These are phyloP conservation scores for Tolmerus cingulatus DNA, from an alignment of 2,888 invertebrate species.

Conservation along the genomic window DNA sequence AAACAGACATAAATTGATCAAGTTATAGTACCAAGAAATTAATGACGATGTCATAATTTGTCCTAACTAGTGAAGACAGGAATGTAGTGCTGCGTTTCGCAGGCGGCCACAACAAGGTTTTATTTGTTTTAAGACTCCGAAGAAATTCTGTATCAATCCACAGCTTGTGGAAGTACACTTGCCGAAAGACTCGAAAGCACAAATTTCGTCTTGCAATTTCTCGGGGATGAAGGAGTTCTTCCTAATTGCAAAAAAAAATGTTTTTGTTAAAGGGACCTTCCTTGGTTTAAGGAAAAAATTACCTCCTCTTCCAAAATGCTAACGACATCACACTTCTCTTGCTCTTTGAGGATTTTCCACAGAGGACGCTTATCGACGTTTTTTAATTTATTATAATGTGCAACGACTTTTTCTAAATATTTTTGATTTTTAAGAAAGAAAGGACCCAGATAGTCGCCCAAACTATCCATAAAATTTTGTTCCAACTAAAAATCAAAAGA, in stretches of 20 bases:
- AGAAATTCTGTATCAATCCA: slow-evolving; percentile 58
- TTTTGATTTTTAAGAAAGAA: slow-evolving; percentile 41
- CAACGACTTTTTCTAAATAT: slow-evolving; percentile 26
- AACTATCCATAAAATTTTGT: slow-evolving; percentile 39
- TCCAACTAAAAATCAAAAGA: slow-evolving; percentile 16
- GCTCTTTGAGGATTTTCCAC: slow-evolving; percentile 42
- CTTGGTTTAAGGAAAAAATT: background rate
- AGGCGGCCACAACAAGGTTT: slow-evolving; percentile 53
- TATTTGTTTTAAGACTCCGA: slow-evolving; percentile 53
- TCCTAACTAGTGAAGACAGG: slow-evolving; percentile 51
- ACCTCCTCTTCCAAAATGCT: slow-evolving; percentile 43
- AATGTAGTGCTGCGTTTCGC: slow-evolving; percentile 53
- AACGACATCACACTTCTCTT: slow-evolving; percentile 46
- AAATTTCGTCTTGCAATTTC: slow-evolving; percentile 56
- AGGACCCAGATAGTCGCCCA: slow-evolving; percentile 39
- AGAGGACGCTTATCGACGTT: slow-evolving; percentile 32
- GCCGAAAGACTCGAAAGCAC: slow-evolving; percentile 56
- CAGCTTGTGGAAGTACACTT: slow-evolving; percentile 56
- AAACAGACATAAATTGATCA: background rate
- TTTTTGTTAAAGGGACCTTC: background rate
- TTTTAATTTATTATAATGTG: slow-evolving; percentile 2
- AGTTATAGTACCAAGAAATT: slow-evolving; percentile 54
- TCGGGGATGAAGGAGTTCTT: slow-evolving; percentile 54
- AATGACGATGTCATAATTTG: slow-evolving; percentile 54
- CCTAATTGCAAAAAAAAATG: slow-evolving; percentile 48